These are phyloP conservation scores for Mellivora capensis DNA, from an alignment of 2,113 vertebrate species.

Conservation along the genomic window DNA sequence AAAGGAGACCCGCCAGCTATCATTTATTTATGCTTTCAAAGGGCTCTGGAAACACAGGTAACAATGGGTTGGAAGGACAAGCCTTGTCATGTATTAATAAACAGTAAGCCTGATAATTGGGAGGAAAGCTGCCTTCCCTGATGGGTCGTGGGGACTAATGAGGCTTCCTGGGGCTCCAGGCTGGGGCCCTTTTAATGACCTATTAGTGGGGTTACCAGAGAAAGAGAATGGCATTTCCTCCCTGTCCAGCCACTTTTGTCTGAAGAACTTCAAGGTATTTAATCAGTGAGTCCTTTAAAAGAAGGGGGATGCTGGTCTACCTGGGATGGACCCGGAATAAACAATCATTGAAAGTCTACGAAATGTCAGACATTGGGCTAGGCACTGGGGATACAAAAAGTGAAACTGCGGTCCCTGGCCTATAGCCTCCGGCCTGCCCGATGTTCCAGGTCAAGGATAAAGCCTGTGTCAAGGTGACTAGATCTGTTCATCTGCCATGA, in stretches of 20 bases:
- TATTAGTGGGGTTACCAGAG: background rate
- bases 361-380: background rate
- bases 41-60: constrained; percentile 34
- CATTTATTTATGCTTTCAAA: constrained; percentile 63
- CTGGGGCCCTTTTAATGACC: constrained; percentile 9
- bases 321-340: background rate
- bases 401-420: background rate
- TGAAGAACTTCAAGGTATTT: background rate
- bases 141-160: background rate
- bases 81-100: constrained; percentile 58
- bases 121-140: background rate
- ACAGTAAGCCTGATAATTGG: background rate
- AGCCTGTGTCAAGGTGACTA: background rate
- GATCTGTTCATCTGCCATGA: background rate
- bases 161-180: constrained; percentile 28
- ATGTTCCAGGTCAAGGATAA: background rate
- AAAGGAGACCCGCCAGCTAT: background rate
- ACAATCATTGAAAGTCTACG: background rate
- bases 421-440: background rate
- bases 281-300: background rate
- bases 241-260: background rate
- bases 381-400: background rate
- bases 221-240: background rate
- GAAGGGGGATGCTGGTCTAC: background rate
- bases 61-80: background rate